Evolutionary conservation across 2,888 invertebrate species (phyloP), one percentile per base, ranked within the genome.

Genomic region (Xylocampa areola): DNA sequence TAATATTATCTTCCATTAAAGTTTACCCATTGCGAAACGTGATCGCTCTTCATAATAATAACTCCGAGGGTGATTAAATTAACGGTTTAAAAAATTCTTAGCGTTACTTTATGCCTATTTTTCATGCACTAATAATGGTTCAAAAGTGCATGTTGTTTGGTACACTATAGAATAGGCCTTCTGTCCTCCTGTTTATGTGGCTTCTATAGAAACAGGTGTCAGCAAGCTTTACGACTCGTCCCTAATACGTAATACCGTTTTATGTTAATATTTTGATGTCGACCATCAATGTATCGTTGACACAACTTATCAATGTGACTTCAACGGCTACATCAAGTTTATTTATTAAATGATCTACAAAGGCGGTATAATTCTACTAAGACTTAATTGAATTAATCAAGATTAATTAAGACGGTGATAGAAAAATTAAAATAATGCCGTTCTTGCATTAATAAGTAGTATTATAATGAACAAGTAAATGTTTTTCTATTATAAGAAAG

Each of bases 151-250:
- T 7, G 4, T 25, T 5, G 25, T 7, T 25, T 8, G n/a, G n/a
- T 2, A 11, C 4, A 11, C 13, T 1, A 14, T 11, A 0, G 0
- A 37, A 2, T 39, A 16, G 2, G 2, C 7, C 47, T 68, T 61
- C 44, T 61, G 19, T 2, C 4, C 0, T 0, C 2, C 7, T 7
- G 1, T 10, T 4, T 10, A 8, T 16, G 2, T 2, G 5, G 5
- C 2, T 27, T 2, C 2, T n/a, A 6, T 23, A 5, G 33, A 21
- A 35, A 62, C 64, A 65, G 64, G 64, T 65, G 64, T 33, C 35
- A 41, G 32, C 44, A 40, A 11, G 17, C 37, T 65, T 61, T 61
- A 52, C 27, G 62, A 61, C 25, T 48, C 10, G 7, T 27, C 32
- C 8, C 13, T 32, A 29, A 40, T 39, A 45, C n/a, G n/a, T n/a